phyloP scores from a whole-genome alignment of 2,113 vertebrate species.

The Mastomys coucha region DNA sequence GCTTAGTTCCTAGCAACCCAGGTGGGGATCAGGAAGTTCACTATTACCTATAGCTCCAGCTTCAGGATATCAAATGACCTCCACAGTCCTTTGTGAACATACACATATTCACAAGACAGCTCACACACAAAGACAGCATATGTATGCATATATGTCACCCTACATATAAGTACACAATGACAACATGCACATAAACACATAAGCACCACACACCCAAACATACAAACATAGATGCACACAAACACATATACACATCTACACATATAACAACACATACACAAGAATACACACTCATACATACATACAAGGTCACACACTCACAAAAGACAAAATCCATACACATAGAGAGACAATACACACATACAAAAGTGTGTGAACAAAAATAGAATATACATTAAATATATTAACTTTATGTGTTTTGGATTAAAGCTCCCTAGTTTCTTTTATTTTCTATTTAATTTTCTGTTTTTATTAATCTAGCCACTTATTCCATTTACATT shows the following conservation, averaged over 20 bases:
- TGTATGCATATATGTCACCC: no score
- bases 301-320: neutral
- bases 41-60: neutral
- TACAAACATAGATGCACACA: neutral
- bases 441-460: neutral
- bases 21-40: neutral
- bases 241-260: neutral
- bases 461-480: no score
- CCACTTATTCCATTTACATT: no score
- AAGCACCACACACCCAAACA: no score
- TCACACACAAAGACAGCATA: neutral
- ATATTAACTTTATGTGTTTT: conserved; percentile 39
- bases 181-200: neutral
- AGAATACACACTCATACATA: neutral
- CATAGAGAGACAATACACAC: neutral
- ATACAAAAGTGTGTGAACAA: neutral
- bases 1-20: neutral
- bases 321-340: neutral
- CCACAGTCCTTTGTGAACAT: neutral
- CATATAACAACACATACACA: neutral
- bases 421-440: conserved; percentile 30
- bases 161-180: neutral
- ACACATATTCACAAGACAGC: neutral
- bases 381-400: neutral
- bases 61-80: neutral